Conservation (phyloP, 2,113 vertebrate species). For the Otus sunia region DNA sequence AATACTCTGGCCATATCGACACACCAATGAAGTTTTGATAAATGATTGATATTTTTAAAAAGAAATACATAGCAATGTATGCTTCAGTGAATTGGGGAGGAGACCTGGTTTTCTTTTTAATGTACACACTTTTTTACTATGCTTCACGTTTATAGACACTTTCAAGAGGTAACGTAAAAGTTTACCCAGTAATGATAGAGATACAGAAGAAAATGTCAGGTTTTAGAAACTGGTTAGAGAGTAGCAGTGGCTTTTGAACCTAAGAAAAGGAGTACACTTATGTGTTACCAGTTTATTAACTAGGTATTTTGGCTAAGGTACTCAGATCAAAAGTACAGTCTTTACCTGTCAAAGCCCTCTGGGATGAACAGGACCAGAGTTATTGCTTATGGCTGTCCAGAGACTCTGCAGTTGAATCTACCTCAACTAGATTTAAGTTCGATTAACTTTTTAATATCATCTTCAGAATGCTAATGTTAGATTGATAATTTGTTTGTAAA, state of each 20-base stretch:
- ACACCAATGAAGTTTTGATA: neutral
- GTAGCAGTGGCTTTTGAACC: neutral
- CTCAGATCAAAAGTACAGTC: neutral
- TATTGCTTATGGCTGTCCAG: neutral
- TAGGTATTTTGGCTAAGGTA: neutral
- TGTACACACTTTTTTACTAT: neutral
- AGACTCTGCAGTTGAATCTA: neutral
- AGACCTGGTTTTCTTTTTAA: neutral
- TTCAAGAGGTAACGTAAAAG: neutral
- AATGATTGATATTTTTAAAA: neutral
- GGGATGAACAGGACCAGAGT: neutral
- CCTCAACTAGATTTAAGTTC: neutral
- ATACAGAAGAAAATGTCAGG: neutral
- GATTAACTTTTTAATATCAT: neutral
- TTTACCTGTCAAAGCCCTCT: neutral
- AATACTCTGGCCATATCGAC: neutral
- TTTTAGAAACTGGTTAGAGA: neutral
- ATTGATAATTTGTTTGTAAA: neutral
- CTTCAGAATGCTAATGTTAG: neutral
- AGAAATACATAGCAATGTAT: neutral
- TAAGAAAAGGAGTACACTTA: neutral
- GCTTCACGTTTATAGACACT: neutral
- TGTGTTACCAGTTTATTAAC: neutral
- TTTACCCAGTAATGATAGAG: neutral
- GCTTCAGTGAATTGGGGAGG: accelerated